Evolutionary conservation across 2,888 invertebrate species (phyloP), one percentile per base, ranked within the genome.

Genomic region (Phyllotreta striolata): DNA sequence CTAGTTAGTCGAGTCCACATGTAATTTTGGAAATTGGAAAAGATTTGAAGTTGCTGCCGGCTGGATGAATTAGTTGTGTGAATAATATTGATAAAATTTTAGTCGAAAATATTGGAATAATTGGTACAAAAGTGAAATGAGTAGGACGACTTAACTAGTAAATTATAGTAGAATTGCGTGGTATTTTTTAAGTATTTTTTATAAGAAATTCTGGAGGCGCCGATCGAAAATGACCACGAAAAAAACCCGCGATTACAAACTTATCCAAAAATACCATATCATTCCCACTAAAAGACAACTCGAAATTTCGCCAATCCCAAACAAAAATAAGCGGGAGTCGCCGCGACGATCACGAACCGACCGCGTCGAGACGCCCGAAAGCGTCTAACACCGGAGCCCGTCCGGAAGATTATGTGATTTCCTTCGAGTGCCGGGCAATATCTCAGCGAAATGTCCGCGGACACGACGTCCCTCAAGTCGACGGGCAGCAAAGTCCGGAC

Each of bases 301-400:
- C 51, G 58, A 44, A 54, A 14, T 40, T 52, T 57, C 46, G 61
- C 9, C 61, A 56, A 57, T 46, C 40, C 61, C 52, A 61, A 64
- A 61, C 56, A 59, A 64, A 64, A 61, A 60, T 57, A 64, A 13
- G 35, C 35, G 24, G 55, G 63, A 69, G 66, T 69, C 68, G 68
- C 63, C 64, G 60, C 62, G 68, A 63, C 58, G 64, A 57, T 43
- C 34, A 63, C 58, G 64, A 57, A 39, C 34, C 44, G 54, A 37
- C 34, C 55, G 56, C 51, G 61, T 57, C 47, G 41, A 40, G 66
- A 61, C 64, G 59, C 52, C 49, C 51, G 56, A 35, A 38, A 55
- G 24, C 24, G 24, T 24, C 24, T 1, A 47, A 54, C 54, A 46
- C 44, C 9, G 43, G 14, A 34, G 9, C n/a, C 2, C 35, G 34